Base-by-base conservation (phyloP, 2,888 invertebrate species). In the Heteromyza rotundicornis region DNA sequence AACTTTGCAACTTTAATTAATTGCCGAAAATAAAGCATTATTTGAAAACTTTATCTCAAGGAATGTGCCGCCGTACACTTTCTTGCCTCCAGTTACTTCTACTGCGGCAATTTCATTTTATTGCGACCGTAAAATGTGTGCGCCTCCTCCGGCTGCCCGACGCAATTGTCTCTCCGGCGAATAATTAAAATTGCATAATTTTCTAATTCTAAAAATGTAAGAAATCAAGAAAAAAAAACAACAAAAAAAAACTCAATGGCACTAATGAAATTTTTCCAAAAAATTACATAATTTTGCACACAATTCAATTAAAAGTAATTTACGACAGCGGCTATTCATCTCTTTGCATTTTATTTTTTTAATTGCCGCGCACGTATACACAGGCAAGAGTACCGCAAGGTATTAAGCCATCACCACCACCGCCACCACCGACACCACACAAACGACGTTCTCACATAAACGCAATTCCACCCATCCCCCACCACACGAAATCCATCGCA, bases 251-350 rank as follows among this genome's bases (percentile, higher is more conserved):
- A n/a, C n/a, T 10, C 27, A 10, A 5, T 40, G 2, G 40, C 40
- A 19, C 47, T 20, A 47, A 47, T 20, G 17, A 19, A 47, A 47
- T 47, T 47, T 40, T 40, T 14, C 10, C 40, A 40, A 47, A n/a
- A 40, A 47, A 47, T 47, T 47, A 20, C 27, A 27, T n/a, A 40
- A 10, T 40, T n/a, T 3, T 32, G 32, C 5, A 47, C 19, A 19
- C 47, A 47, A 47, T 47, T 47, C 19, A 47, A 47, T 47, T 47
- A 47, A 47, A 47, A 17, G 17, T 47, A 8, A 47, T 47, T 47
- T 47, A 47, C 47, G 47, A 20, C 47, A 20, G 19, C 3, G 12
- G 17, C 20, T 20, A 20, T 20, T 17, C 20, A 20, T 47, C 47
- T n/a, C 14, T 40, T 40, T 10, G 40, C 40, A 27, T 27, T 27